Percentiles rank a stretch among this genome's conserved stretches.
phyloP scores from a whole-genome alignment of 35 echinoderm and acorn worm genomes.

The Anneissia japonica region DNA sequence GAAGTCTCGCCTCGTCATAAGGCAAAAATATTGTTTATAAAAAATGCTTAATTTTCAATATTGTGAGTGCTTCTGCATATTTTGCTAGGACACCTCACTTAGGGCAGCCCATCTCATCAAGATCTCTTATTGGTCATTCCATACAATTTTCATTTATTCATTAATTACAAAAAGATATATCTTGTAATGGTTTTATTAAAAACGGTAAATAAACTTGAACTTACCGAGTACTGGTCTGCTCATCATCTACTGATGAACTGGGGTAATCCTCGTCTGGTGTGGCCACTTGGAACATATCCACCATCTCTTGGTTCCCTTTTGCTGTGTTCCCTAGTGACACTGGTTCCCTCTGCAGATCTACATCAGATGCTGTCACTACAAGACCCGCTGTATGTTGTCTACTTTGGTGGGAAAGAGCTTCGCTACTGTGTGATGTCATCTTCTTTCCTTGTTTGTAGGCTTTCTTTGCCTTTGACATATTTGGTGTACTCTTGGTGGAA shows the following conservation, averaged over 20 bases:
- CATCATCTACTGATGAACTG: neutral
- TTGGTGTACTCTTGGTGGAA: neutral
- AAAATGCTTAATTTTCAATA: too few species aligned
- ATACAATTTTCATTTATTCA: too few species aligned
- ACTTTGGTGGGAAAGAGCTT: neutral
- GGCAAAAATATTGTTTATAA: too few species aligned
- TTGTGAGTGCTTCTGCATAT: too few species aligned
- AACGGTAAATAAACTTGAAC: neutral
- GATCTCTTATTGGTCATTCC: too few species aligned
- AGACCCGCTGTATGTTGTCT: constrained; percentile 7
- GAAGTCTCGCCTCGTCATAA: too few species aligned
- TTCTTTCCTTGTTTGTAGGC: constrained; percentile 12
- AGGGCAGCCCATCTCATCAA: too few species aligned
- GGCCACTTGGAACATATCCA: neutral
- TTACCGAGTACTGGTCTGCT: neutral
- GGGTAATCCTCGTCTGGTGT: neutral
- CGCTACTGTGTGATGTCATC: neutral
- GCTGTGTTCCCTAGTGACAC: neutral
- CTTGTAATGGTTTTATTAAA: too few species aligned
- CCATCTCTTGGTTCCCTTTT: neutral
- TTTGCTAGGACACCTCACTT: too few species aligned
- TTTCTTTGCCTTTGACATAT: constrained; percentile 7
- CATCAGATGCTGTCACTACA: neutral
- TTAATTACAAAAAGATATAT: neutral
- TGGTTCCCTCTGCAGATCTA: neutral